Base-by-base conservation (phyloP, 2,888 invertebrate species). In the Pseudococcus jackbeardsleyi region DNA sequence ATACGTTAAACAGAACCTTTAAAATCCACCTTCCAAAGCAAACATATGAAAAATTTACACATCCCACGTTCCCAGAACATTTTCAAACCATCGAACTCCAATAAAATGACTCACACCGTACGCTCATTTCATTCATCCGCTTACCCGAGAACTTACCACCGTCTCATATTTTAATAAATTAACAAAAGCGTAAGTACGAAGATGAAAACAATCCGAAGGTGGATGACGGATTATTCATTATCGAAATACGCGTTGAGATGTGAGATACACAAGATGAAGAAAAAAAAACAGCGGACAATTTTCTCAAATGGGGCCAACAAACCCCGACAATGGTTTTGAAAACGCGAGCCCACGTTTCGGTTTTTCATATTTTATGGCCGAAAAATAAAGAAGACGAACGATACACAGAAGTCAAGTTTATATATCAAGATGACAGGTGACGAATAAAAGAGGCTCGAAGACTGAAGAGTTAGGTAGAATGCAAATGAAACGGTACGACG, bases 391-490 rank as follows among this genome's bases (percentile, higher is more conserved):
- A 42, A 42, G 42, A 42, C 3, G 46, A 19, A 85, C 39, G 64
- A 85, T 19, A 59, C 54, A 82, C 88, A 88, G 88, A 88, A 88
- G 88, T 88, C 88, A 88, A 88, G 88, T 88, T 88, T 88, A 82
- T 82, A 82, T 79, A 79, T 88, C 82, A 79, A 88, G 59, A 82
- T 88, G 88, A 88, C 88, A 88, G 88, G 82, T 82, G 88, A 88
- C 88, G 88, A 88, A 88, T 88, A 88, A 88, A 86, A 82, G 79
- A 50, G 82, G 39, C 88, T 88, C 39, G 72, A 72, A 86, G 54
- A 54, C 46, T 59, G 72, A 72, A 86, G 54, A 54, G 79, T 82
- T 19, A 82, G 42, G 42, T 42, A 42, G 79, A 82, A 82, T 46
- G 79, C 79, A 79, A 50, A 88, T 33, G 82, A 88, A 50, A 48